Evolutionary conservation across 2,888 invertebrate genomes (phyloP).

Genomic region (Pteria penguin): DNA sequence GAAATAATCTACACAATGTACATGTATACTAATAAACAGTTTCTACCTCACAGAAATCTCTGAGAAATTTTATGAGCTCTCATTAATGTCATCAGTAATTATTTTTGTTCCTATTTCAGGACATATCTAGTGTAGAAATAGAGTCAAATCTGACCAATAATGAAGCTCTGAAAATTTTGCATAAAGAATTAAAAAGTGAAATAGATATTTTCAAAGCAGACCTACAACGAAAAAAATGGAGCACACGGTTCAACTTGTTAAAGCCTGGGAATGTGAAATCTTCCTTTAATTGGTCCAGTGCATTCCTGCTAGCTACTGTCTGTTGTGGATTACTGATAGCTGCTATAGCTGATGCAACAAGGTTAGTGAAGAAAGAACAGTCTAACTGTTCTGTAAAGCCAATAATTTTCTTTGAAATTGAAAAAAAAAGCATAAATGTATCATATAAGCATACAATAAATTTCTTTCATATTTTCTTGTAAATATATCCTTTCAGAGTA

Average conservation of each 20-base stretch:
- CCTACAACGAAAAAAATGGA: constrained; percentile 25
- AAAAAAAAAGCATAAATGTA: no score
- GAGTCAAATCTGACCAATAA: constrained; percentile 15
- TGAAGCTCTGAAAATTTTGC: constrained; percentile 55
- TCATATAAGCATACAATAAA: no score
- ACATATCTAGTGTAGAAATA: background rate
- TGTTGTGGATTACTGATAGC: constrained; percentile 19
- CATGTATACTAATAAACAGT: no score
- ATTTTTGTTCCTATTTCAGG: background rate
- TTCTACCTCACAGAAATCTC: no score
- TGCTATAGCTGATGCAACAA: constrained; percentile 13
- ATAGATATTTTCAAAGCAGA: constrained; percentile 43
- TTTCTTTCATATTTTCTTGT: no score
- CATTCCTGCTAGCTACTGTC: constrained; percentile 34
- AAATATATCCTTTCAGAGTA: no score
- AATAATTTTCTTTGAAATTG: no score
- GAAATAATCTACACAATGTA: no score
- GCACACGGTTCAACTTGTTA: constrained; percentile 40
- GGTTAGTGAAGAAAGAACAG: no score
- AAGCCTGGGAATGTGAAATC: constrained; percentile 55
- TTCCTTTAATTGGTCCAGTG: constrained; percentile 63
- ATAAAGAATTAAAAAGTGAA: constrained; percentile 57
- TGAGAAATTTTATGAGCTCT: no score
- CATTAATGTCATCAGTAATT: no score
- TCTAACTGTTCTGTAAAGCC: no score